Evolutionary conservation across 2,797 vertebrate genomes (phyloP), one percentile per base, ranked within the genome.

Genomic region (Urocyon cinereoargenteus): DNA sequence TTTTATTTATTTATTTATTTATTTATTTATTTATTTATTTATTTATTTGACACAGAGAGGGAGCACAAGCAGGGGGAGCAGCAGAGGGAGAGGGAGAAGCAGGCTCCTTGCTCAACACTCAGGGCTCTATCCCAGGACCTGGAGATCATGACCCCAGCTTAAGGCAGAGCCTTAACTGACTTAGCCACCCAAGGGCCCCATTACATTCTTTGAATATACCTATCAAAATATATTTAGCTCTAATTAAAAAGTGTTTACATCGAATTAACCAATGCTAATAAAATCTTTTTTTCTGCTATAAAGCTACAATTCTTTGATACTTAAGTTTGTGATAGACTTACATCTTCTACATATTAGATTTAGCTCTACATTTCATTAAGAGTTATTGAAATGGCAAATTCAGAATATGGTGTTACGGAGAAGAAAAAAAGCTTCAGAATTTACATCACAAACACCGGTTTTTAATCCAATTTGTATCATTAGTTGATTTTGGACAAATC

Each of bases 401-500:
- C 21, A 61, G 51, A 68, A 73, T 45, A 79, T 34, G 31, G 10
- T 62, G 3, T 8, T 78, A 16, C 45, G 34, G 36, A 82, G 5
- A 61, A 61, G 40, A 94, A 95, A 94, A 86, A 36, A 53, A 70
- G n/a, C 0, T 0, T 88, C 51, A 61, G 11, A 64, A 45, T 92
- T 86, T 85, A 2, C 16, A n/a, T 36, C 3, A 49, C 4, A 49
- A 72, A 81, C 92, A 22, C 3, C 72, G 13, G 0, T 81, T 93
- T 91, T 92, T 36, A 89, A 96, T 40, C 8, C 6, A 75, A 6
- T 83, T 91, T 89, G 55, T 0, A 72, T 88, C 12, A 66, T 18
- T 49, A 75, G 22, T 26, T 78, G 24, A 92, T 88, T 97, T 97
- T 61, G 21, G 31, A 85, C 4, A 83, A 45, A 51, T 81, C 21